phyloP scores from a whole-genome alignment of 1,140 invertebrate genomes.

The Bombus picipes region DNA sequence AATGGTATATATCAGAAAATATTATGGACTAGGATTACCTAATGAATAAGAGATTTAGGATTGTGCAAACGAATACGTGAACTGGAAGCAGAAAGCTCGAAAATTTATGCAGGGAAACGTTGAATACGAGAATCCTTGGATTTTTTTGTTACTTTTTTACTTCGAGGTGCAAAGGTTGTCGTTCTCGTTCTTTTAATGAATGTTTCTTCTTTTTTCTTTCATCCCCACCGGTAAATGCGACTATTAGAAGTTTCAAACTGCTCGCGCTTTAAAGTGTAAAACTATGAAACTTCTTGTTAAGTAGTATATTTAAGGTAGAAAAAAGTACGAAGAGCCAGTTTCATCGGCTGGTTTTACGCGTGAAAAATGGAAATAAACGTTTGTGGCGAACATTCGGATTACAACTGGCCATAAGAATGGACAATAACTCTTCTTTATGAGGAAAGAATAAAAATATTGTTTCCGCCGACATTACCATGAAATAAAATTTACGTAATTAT shows the following conservation, averaged over 20 bases:
- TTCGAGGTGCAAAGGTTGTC: not conserved
- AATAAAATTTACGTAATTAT: not conserved
- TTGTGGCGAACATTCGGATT: not conserved
- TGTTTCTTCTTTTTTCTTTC: not conserved
- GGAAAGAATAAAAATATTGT: not conserved
- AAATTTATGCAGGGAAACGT: not conserved
- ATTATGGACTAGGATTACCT: not conserved
- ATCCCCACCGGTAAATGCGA: not conserved
- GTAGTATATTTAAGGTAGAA: not conserved
- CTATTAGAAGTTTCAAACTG: slow-evolving; percentile 30
- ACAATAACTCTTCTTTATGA: not conserved
- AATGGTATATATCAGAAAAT: not conserved
- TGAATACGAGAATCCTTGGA: not conserved
- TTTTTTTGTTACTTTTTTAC: not conserved
- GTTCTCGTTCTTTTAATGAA: not conserved
- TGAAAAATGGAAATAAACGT: not conserved
- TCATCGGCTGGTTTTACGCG: not conserved
- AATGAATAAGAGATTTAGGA: not conserved
- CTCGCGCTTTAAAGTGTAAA: not conserved
- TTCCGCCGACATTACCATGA: not conserved
- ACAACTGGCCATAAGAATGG: not conserved
- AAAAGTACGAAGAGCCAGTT: not conserved
- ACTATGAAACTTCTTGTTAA: slow-evolving; percentile 8
- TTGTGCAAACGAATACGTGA: not conserved
- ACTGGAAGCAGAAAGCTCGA: not conserved